Percentiles rank a stretch among this genome's conserved stretches.
These are phyloP conservation scores for Chrysoperla carnea DNA, from an alignment of 1,140 invertebrate genomes.

Conservation along the genomic window DNA sequence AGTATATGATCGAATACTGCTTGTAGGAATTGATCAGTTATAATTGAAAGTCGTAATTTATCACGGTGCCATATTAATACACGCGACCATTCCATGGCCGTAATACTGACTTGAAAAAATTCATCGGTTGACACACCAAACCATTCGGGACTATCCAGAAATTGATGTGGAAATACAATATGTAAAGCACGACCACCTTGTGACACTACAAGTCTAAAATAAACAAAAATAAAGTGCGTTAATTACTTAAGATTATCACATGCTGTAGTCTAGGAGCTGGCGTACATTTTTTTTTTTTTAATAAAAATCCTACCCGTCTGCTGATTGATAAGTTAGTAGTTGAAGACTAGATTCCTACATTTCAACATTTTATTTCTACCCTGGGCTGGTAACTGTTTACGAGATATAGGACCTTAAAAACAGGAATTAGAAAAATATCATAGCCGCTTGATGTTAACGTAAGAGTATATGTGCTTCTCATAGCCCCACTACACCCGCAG, in stretches of 20 bases:
- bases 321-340: no score
- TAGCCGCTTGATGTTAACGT: no score
- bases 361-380: no score
- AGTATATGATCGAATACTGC: slow-evolving; percentile 76
- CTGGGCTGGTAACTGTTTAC: no score
- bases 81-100: slow-evolving; percentile 71
- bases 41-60: slow-evolving; percentile 69
- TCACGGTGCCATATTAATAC: slow-evolving; percentile 75
- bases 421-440: no score
- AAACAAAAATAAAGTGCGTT: slow-evolving; percentile 3
- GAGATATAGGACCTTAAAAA: no score
- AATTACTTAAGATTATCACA: no score
- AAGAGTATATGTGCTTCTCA: no score
- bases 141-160: slow-evolving; percentile 86
- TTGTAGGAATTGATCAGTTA: slow-evolving; percentile 65
- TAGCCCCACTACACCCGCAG: no score
- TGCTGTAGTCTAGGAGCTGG: neutral
- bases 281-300: neutral
- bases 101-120: slow-evolving; percentile 78
- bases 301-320: slow-evolving; percentile 1
- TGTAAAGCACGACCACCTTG: slow-evolving; percentile 72
- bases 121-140: slow-evolving; percentile 79
- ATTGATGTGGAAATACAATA: slow-evolving; percentile 76
- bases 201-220: slow-evolving; percentile 63
- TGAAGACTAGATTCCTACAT: no score